Evolutionary conservation across 2,888 invertebrate genomes (phyloP).

Genomic region (Athripsodes cinereus): DNA sequence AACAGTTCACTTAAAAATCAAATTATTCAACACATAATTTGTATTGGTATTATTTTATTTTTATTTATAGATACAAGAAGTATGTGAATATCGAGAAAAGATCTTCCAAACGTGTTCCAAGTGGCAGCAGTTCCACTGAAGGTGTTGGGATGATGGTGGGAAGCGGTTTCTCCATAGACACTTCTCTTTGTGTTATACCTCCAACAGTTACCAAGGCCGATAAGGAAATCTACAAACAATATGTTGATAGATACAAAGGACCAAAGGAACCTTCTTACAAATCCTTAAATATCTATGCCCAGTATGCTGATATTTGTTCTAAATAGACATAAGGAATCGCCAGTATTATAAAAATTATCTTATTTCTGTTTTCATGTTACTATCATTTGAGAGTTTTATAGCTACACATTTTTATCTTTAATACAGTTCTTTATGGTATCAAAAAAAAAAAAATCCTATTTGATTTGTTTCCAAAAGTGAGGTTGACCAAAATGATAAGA

Average conservation of each 20-base stretch:
- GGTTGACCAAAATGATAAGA: too few relatives aligned
- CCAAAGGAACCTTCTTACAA: slow-evolving; percentile 41
- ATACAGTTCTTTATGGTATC: too few relatives aligned
- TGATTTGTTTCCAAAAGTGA: too few relatives aligned
- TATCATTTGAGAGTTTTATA: background rate
- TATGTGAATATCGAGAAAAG: slow-evolving; percentile 60
- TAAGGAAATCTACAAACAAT: slow-evolving; percentile 63
- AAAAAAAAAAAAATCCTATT: too few relatives aligned
- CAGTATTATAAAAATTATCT: too few relatives aligned
- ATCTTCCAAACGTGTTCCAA: slow-evolving; percentile 52
- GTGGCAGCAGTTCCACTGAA: slow-evolving; percentile 42
- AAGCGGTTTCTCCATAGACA: slow-evolving; percentile 59
- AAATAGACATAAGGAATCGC: too few relatives aligned
- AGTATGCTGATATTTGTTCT: slow-evolving; percentile 34
- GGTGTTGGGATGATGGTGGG: slow-evolving; percentile 53
- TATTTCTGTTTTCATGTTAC: slow-evolving; percentile 1
- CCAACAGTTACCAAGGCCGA: slow-evolving; percentile 59
- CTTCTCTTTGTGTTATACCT: slow-evolving; percentile 56
- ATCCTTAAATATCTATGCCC: slow-evolving; percentile 45
- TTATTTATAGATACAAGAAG: slow-evolving; percentile 45
- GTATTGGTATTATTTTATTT: slow-evolving; percentile 1
- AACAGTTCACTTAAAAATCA: too few relatives aligned
- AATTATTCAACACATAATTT: too few relatives aligned
- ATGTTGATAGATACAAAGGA: slow-evolving; percentile 53
- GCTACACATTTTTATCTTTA: background rate